phyloP scores from a whole-genome alignment of 1,140 invertebrate species.

The Caenorhabditis briggsae region DNA sequence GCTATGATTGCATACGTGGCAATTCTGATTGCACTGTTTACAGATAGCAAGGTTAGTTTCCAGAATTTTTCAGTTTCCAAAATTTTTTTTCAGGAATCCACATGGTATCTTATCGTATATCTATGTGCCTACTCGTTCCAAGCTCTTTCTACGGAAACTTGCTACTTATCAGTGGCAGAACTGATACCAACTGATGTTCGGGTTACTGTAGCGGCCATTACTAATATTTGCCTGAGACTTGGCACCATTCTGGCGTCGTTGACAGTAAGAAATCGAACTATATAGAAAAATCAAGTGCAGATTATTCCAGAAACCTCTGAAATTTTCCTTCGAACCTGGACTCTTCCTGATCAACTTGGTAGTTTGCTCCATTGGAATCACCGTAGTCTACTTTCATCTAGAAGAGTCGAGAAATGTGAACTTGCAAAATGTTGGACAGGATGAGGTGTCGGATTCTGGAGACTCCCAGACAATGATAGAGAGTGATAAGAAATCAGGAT shows the following conservation, averaged over 20 bases:
- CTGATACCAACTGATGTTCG: slow-evolving; percentile 54
- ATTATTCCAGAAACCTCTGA: not conserved
- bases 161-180: slow-evolving; percentile 35
- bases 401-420: slow-evolving; percentile 43
- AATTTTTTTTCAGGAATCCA: not conserved
- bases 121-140: slow-evolving; percentile 29
- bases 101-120: slow-evolving; percentile 43
- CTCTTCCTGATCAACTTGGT: slow-evolving; percentile 26
- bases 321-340: slow-evolving; percentile 28
- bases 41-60: not conserved
- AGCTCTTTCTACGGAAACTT: slow-evolving; percentile 27
- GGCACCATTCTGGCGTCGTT: slow-evolving; percentile 23
- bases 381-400: slow-evolving; percentile 21
- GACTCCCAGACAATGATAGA: not conserved
- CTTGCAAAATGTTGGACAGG: slow-evolving; percentile 22
- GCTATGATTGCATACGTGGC: not conserved
- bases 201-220: slow-evolving; percentile 48
- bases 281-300: not conserved
- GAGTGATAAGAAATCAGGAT: not conserved
- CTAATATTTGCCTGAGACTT: slow-evolving; percentile 21
- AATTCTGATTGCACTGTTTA: not conserved
- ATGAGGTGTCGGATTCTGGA: not conserved
- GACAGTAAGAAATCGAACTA: not conserved
- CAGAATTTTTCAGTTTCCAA: not conserved
- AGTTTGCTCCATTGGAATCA: slow-evolving; percentile 5